Conservation (phyloP, 1,140 invertebrate species). For the Philotrypesis tridentata region DNA sequence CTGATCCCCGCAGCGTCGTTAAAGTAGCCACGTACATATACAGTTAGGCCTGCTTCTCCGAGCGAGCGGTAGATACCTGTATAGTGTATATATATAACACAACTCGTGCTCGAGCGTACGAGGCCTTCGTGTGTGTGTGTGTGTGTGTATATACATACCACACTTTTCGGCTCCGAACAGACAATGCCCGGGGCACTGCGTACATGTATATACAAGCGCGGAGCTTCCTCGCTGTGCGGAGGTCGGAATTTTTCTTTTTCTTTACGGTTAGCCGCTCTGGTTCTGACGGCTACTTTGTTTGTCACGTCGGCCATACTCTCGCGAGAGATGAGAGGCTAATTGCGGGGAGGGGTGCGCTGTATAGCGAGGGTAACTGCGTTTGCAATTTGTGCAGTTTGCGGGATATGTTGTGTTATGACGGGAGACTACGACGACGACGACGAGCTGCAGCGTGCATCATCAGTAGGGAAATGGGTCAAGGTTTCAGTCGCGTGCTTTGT, state of each 20-base stretch:
- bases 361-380: neutral
- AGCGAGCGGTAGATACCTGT: no score
- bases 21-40: neutral
- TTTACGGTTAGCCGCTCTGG: constrained; percentile 23
- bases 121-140: neutral
- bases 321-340: no score
- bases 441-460: no score
- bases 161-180: constrained; percentile 6
- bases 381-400: neutral
- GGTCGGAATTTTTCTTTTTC: neutral
- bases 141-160: no score
- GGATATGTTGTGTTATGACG: neutral
- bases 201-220: no score
- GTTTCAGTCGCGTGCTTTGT: no score
- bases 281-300: neutral
- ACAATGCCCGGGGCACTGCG: neutral
- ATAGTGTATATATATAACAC: neutral
- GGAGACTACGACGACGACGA: no score
- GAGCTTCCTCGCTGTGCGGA: neutral
- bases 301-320: neutral
- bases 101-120: no score
- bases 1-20: constrained; percentile 33
- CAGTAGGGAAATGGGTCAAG: constrained; percentile 28
- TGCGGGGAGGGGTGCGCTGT: neutral
- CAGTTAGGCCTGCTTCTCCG: constrained; percentile 34